Conservation (phyloP, 1,140 invertebrate genomes). For the Drosophila obscura region DNA sequence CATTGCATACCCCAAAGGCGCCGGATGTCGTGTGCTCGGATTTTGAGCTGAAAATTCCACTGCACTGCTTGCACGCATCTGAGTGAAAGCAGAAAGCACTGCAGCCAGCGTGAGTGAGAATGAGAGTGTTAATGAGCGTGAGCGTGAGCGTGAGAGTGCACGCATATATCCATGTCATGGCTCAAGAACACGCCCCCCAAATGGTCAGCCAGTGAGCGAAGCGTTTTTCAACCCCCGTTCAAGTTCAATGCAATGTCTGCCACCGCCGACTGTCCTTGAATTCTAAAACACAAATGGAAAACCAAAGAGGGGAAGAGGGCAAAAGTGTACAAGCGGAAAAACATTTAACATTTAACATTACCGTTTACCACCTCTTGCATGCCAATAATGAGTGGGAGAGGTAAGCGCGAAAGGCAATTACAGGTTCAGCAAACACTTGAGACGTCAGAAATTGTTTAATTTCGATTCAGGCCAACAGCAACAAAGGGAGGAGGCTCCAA, state of each 20-base stretch:
- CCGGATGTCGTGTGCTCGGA: constrained; percentile 18
- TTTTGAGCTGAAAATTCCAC: constrained; percentile 22
- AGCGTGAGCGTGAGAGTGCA: constrained; percentile 16
- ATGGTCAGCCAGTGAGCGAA: constrained; percentile 42
- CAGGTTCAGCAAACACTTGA: constrained; percentile 5
- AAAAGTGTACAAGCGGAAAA: constrained; percentile 7
- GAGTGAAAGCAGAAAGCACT: constrained; percentile 6
- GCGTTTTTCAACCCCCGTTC: constrained; percentile 58
- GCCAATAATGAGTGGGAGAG: too few species aligned
- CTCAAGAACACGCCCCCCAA: constrained; percentile 60
- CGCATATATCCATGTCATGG: constrained; percentile 14
- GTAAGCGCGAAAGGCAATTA: constrained; percentile 11
- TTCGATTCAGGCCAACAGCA: neutral
- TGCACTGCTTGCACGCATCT: constrained; percentile 18
- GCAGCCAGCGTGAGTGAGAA: constrained; percentile 1
- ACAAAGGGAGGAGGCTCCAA: too few species aligned
- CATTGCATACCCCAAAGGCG: constrained; percentile 57
- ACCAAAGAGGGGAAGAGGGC: neutral
- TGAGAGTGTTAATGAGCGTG: constrained; percentile 9
- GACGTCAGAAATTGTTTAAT: constrained; percentile 31
- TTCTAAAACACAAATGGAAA: constrained; percentile 5
- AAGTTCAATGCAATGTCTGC: constrained; percentile 73
- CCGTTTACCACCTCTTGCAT: too few species aligned
- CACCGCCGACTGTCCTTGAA: constrained; percentile 61
- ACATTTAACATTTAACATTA: constrained; percentile 3